These are phyloP conservation scores for Phocoena phocoena DNA, from an alignment of 2,113 vertebrate species.

Conservation along the genomic window DNA sequence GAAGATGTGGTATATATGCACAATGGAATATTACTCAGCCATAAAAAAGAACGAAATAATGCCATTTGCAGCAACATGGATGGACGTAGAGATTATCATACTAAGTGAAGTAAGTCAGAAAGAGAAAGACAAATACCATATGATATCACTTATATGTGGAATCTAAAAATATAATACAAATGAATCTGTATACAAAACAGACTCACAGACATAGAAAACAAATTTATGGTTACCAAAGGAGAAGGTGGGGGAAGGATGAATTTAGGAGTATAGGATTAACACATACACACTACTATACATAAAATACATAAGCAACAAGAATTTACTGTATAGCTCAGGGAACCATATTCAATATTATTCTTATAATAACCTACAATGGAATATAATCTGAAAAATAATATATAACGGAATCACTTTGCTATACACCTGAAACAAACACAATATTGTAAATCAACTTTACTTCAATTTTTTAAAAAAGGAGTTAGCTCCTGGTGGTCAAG, in stretches of 20 bases:
- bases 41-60: neutral
- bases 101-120: neutral
- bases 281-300: neutral
- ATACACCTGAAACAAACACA: neutral
- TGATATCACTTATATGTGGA: neutral
- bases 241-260: neutral
- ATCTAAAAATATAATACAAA: neutral
- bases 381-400: neutral
- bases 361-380: neutral
- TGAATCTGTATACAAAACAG: neutral
- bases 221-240: neutral
- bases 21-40: neutral
- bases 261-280: neutral
- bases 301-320: neutral
- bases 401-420: neutral
- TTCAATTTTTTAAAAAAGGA: neutral
- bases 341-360: neutral
- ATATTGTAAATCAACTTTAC: neutral
- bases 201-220: neutral
- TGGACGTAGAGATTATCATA: neutral
- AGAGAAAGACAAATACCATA: neutral
- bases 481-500: neutral
- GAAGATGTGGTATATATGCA: neutral
- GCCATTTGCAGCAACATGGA: neutral
- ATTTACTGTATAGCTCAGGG: neutral